A percentile compares a stretch with the other conserved stretches of the same genome.
These are phyloP conservation scores for Agrilus mali DNA, from an alignment of 2,888 invertebrate species.

Conservation along the genomic window DNA sequence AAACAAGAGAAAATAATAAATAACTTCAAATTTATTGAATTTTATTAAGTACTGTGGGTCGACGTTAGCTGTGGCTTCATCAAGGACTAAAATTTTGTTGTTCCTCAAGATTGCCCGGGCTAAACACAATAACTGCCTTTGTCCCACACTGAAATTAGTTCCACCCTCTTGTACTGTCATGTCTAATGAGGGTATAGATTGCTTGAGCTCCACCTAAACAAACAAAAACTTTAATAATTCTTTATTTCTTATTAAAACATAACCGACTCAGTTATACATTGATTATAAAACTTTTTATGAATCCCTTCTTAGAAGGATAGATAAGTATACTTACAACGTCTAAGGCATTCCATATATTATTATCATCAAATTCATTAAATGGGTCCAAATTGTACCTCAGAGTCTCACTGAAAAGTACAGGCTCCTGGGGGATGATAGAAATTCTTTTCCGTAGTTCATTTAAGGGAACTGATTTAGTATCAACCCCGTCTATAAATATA, in stretches of 20 bases:
- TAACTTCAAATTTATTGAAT: slow-evolving; percentile 39
- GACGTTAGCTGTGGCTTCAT: slow-evolving; percentile 72
- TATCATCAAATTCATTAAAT: slow-evolving; percentile 66
- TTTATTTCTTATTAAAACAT: too few species aligned
- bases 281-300: too few species aligned
- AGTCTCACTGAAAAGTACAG: slow-evolving; percentile 76
- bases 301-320: too few species aligned
- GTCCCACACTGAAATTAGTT: slow-evolving; percentile 28
- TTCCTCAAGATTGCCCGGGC: slow-evolving; percentile 44
- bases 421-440: slow-evolving; percentile 80
- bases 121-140: slow-evolving; percentile 54
- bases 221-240: too few species aligned
- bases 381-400: slow-evolving; percentile 84
- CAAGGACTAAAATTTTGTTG: slow-evolving; percentile 23
- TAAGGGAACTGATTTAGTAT: slow-evolving; percentile 57
- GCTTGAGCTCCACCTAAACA: slow-evolving; percentile 13
- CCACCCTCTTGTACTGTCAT: slow-evolving; percentile 57
- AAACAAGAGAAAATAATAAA: too few species aligned
- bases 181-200: slow-evolving; percentile 41
- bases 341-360: slow-evolving; percentile 67
- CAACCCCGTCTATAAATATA: slow-evolving; percentile 68
- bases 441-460: slow-evolving; percentile 63
- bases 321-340: slow-evolving; percentile 53
- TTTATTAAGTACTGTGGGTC: slow-evolving; percentile 39
- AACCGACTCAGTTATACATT: too few species aligned